Conservation (phyloP, 2,113 vertebrate genomes). For the Campylorhamphus procurvoides region DNA sequence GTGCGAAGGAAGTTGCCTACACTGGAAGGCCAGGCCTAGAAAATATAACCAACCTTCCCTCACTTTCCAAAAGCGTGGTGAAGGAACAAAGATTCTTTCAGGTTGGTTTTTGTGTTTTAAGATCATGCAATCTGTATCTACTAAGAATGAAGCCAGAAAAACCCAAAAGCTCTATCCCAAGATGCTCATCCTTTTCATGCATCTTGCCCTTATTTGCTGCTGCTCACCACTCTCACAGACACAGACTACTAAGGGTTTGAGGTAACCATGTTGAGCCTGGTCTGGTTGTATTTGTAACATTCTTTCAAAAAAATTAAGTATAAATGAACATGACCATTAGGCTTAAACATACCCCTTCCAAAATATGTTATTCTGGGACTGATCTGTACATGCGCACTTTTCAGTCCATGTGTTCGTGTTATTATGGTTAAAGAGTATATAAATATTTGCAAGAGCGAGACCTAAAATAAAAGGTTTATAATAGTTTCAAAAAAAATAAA, state of each 20-base stretch:
- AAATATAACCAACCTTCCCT: neutral
- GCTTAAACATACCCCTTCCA: neutral
- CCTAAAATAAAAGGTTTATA: neutral
- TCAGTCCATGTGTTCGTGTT: neutral
- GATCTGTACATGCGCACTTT: neutral
- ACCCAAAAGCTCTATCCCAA: neutral
- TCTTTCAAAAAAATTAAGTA: neutral
- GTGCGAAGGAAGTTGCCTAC: neutral
- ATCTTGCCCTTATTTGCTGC: neutral
- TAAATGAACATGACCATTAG: neutral
- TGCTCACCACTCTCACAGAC: rapidly evolving
- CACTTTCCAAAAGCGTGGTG: neutral
- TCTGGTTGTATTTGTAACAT: neutral
- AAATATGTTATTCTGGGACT: neutral
- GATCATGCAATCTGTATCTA: neutral
- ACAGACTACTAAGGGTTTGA: neutral
- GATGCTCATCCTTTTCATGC: neutral
- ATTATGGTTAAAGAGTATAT: neutral
- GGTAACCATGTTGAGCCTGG: neutral
- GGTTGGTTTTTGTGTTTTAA: neutral
- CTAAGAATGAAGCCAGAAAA: neutral
- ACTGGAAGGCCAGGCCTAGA: neutral
- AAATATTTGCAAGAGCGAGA: neutral
- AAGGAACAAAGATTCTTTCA: neutral
- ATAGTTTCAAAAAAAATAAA: neutral